Conservation (phyloP, 2,888 invertebrate genomes). For the Lingula anatina region DNA sequence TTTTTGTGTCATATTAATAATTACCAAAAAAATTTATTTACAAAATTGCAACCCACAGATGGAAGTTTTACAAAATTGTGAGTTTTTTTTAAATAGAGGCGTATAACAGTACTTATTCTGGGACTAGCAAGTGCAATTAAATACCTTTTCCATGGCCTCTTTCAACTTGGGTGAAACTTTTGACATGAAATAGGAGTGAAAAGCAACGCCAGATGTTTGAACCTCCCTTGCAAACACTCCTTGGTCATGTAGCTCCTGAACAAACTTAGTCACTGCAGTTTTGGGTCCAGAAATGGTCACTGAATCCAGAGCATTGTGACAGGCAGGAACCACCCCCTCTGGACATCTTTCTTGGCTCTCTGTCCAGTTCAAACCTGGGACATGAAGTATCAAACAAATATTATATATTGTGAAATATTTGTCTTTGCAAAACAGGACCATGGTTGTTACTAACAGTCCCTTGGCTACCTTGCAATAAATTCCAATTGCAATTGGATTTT, state of each 20-base stretch:
- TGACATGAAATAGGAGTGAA: constrained; percentile 51
- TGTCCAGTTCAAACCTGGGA: constrained; percentile 48
- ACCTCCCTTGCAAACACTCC: constrained; percentile 50
- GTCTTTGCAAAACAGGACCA: too few relatives aligned
- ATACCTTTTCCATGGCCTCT: constrained; percentile 41
- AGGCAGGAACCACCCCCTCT: constrained; percentile 58
- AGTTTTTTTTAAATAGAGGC: too few relatives aligned
- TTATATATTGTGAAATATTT: background rate
- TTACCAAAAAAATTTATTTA: too few relatives aligned
- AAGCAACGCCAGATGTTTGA: constrained; percentile 49
- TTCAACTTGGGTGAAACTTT: constrained; percentile 44
- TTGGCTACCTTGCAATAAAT: too few relatives aligned
- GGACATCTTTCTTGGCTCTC: constrained; percentile 46
- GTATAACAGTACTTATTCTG: too few relatives aligned
- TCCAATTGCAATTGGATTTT: too few relatives aligned
- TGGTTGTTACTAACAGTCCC: too few relatives aligned
- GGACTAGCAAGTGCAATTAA: background rate
- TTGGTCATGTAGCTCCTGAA: constrained; percentile 40
- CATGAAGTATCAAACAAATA: background rate
- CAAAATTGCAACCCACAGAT: too few relatives aligned
- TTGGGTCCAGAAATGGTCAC: constrained; percentile 90
- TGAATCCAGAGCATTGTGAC: constrained; percentile 90
- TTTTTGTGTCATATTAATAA: too few relatives aligned
- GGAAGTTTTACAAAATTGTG: too few relatives aligned
- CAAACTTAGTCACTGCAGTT: constrained; percentile 46